Evolutionary conservation across 2,113 vertebrate genomes (phyloP).

Genomic region (Zapus hudsonius): DNA sequence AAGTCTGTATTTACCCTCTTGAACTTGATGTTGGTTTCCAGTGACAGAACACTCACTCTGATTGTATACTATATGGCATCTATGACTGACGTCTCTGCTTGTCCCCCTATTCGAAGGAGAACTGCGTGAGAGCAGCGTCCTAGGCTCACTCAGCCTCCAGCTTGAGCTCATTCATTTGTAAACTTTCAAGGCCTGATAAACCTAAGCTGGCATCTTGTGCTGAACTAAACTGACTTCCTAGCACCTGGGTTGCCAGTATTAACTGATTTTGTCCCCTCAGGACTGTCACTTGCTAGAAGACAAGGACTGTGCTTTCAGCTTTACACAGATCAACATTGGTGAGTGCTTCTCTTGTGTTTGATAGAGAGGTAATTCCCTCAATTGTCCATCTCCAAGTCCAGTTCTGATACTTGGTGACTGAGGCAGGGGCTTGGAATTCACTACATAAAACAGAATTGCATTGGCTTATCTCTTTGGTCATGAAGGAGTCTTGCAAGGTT

Average conservation of each 20-base stretch:
- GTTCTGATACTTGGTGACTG: neutral
- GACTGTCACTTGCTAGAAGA: neutral
- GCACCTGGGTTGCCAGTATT: neutral
- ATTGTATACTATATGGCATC: fast-evolving
- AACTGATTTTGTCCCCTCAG: fast-evolving
- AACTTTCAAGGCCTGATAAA: neutral
- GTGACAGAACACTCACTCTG: neutral
- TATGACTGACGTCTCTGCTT: neutral
- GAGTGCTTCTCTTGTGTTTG: too few species aligned
- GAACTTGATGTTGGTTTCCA: neutral
- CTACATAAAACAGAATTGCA: too few species aligned
- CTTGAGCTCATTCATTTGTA: neutral
- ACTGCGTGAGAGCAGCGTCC: neutral
- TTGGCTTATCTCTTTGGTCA: neutral
- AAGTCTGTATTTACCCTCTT: neutral
- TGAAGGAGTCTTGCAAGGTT: neutral
- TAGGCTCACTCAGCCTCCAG: neutral
- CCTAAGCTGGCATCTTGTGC: fast-evolving
- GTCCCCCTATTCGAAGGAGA: neutral
- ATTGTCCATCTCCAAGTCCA: neutral
- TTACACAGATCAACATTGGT: too few species aligned
- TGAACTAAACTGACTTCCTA: fast-evolving
- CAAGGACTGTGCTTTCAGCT: neutral
- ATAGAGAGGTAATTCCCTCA: too few species aligned
- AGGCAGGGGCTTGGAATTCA: fast-evolving